Base-by-base conservation (phyloP, 2,113 vertebrate genomes). In the Emydocephalus ijimae region DNA sequence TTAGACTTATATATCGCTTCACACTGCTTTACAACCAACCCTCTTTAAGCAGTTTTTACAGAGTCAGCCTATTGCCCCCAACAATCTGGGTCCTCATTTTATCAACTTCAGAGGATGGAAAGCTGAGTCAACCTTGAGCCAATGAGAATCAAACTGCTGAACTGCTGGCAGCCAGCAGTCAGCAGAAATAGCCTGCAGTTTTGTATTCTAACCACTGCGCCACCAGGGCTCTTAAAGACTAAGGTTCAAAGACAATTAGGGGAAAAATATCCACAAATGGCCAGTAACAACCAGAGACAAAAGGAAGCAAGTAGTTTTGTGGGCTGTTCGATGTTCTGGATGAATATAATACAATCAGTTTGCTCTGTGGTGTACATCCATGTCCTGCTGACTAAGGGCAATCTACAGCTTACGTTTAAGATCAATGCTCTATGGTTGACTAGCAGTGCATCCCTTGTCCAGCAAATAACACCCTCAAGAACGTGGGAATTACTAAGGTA, bases 331-430 rank as follows among this genome's bases (percentile, higher is more conserved):
- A 92, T 97, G 98, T 98, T 98, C 98, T 98, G 97, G 97, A 98
- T 97, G 97, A 98, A 97, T 98, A 97, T 97, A 97, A 98, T 96
- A 97, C 97, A 97, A 97, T 98, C 98, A 98, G 98, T 95, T 97
- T 98, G 98, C 97, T 97, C 98, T 97, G 97, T 97, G 97, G 97
- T 97, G 97, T 96, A 97, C 97, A 97, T 97, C 96, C 95, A 97
- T 97, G 97, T 97, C 97, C 98, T 97, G 97, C 97, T 98, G 98
- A 98, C 97, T 97, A 97, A 98, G 97, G 97, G 94, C 95, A 97
- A 96, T 97, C 96, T 95, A 96, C 96, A 97, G 97, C 97, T 98
- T 98, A 85, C 1, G 20, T 85, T 43, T 85, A 64, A 29, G 61
- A 39, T 20, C 6, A 39, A 39, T 39, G n/a, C 69, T 20, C 5